A percentile compares a stretch with the other conserved stretches of the same genome.
Evolutionary conservation across 2,888 invertebrate genomes (phyloP).

Genomic region (Napeogenes sylphis): DNA sequence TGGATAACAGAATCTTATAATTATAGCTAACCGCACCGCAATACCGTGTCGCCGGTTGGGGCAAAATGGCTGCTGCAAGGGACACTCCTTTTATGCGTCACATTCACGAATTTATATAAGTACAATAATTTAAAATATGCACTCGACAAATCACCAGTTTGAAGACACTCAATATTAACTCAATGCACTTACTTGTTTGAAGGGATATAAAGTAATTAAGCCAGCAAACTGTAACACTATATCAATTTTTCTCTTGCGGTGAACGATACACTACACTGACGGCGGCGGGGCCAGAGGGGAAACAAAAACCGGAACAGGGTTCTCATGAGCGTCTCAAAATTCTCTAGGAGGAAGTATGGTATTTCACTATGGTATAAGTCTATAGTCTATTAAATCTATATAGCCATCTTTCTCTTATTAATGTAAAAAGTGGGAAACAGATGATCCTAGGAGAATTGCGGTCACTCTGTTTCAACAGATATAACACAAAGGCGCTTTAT

Average conservation of each 20-base stretch:
- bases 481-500: slow-evolving; percentile 35
- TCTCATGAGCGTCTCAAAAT: slow-evolving; percentile 64
- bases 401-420: slow-evolving; percentile 23
- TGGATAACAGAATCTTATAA: slow-evolving; percentile 45
- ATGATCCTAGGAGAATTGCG: slow-evolving; percentile 27
- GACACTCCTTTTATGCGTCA: slow-evolving; percentile 82
- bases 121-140: slow-evolving; percentile 44
- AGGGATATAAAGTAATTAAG: slow-evolving; percentile 75
- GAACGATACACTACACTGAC: slow-evolving; percentile 77
- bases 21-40: slow-evolving; percentile 62
- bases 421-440: slow-evolving; percentile 30
- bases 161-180: slow-evolving; percentile 57
- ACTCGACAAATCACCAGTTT: slow-evolving; percentile 52
- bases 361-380: slow-evolving; percentile 12
- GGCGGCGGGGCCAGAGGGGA: slow-evolving; percentile 77
- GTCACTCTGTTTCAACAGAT: slow-evolving; percentile 8
- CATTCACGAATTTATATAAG: slow-evolving; percentile 63
- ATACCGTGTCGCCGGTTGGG: slow-evolving; percentile 75
- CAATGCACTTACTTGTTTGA: slow-evolving; percentile 75
- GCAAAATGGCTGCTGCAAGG: slow-evolving; percentile 78
- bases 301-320: slow-evolving; percentile 77
- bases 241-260: slow-evolving; percentile 76
- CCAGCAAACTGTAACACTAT: slow-evolving; percentile 76
- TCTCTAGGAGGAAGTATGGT: slow-evolving; percentile 22
- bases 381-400: slow-evolving; percentile 16